Evolutionary conservation across 2,888 invertebrate species (phyloP).

Genomic region (Ophion ellenae): DNA sequence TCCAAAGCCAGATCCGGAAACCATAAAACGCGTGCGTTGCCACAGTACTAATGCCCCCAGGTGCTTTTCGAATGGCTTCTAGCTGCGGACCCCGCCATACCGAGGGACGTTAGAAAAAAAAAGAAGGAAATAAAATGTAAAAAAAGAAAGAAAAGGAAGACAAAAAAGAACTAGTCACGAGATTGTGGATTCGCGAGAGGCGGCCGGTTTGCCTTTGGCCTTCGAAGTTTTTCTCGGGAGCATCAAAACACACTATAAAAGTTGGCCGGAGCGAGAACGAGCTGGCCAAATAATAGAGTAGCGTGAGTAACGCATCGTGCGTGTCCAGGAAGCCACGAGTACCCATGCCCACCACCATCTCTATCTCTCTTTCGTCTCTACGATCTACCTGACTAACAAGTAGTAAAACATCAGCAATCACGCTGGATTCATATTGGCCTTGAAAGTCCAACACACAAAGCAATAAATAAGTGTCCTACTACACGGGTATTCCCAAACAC

Average conservation of each 20-base stretch:
- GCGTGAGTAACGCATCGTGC: constrained; percentile 51
- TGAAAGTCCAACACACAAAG: constrained; percentile 38
- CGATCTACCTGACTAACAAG: constrained; percentile 51
- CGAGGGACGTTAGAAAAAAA: constrained; percentile 40
- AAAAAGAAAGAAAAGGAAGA: constrained; percentile 1
- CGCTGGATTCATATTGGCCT: constrained; percentile 55
- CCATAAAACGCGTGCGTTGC: constrained; percentile 60
- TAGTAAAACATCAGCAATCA: constrained; percentile 45
- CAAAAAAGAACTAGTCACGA: constrained; percentile 29
- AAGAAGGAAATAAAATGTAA: constrained; percentile 20
- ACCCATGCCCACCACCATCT: constrained; percentile 13
- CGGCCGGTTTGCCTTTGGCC: constrained; percentile 20
- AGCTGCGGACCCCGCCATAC: constrained; percentile 47
- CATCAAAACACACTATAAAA: constrained; percentile 50
- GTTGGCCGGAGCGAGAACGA: constrained; percentile 39
- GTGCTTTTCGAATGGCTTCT: constrained; percentile 63
- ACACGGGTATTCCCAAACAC: neutral
- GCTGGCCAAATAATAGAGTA: constrained; percentile 35
- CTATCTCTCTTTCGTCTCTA: constrained; percentile 8
- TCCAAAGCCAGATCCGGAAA: constrained; percentile 63
- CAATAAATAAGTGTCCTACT: constrained; percentile 43
- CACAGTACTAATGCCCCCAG: constrained; percentile 59
- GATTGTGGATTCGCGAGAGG: constrained; percentile 52
- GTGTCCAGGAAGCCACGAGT: constrained; percentile 47
- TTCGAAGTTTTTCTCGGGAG: constrained; percentile 52